Evolutionary conservation across 1,140 invertebrate species (phyloP).

Genomic region (Neuroterus valhalla): DNA sequence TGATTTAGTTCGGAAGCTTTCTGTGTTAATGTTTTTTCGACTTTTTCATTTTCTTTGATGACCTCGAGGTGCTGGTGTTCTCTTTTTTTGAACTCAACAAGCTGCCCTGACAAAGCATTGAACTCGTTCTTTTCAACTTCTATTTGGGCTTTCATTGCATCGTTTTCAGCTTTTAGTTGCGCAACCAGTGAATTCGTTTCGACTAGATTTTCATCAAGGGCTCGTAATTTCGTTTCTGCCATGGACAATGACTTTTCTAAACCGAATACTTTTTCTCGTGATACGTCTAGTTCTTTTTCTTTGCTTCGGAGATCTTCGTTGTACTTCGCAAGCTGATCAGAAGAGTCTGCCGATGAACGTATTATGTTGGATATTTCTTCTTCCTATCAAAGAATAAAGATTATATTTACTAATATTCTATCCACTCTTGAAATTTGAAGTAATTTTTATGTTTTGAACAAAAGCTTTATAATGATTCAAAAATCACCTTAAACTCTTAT

Average conservation of each 20-base stretch:
- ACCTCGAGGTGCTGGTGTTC: conserved; percentile 48
- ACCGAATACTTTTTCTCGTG: conserved; percentile 71
- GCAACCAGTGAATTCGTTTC: conserved; percentile 49
- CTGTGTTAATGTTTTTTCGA: conserved; percentile 46
- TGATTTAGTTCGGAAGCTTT: conserved; percentile 47
- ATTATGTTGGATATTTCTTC: conserved; percentile 64
- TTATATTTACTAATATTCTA: not conserved
- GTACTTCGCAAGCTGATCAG: conserved; percentile 71
- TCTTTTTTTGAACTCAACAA: conserved; percentile 47
- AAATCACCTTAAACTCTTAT: too few relatives aligned
- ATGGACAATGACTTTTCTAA: conserved; percentile 66
- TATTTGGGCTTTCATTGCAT: conserved; percentile 53
- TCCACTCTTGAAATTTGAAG: not conserved
- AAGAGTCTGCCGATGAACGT: conserved; percentile 67
- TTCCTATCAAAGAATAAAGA: conserved; percentile 60
- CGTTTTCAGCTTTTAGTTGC: conserved; percentile 47
- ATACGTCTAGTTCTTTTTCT: conserved; percentile 73
- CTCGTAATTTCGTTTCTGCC: conserved; percentile 57
- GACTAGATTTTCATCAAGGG: conserved; percentile 47
- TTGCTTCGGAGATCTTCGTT: conserved; percentile 73
- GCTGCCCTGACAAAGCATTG: conserved; percentile 48
- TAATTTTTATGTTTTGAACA: too few relatives aligned
- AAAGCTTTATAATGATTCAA: too few relatives aligned
- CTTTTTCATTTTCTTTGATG: conserved; percentile 50
- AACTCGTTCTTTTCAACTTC: conserved; percentile 50